These are phyloP conservation scores for Sapayoa aenigma DNA, from an alignment of 2,113 vertebrate species.

Conservation along the genomic window DNA sequence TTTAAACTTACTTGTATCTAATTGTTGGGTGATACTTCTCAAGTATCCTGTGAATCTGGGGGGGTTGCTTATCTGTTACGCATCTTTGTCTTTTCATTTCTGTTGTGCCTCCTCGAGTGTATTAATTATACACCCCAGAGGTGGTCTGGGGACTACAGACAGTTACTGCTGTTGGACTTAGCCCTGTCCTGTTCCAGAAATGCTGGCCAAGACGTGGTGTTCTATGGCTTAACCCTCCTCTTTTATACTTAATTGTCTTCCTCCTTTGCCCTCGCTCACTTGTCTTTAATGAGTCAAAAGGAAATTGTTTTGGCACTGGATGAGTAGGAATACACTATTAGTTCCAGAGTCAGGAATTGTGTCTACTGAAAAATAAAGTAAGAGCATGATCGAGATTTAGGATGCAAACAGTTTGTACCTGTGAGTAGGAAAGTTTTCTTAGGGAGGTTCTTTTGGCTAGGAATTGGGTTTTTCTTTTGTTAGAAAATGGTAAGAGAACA, in stretches of 20 bases:
- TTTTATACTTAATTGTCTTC: not conserved
- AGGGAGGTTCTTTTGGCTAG: not conserved
- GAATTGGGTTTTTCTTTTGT: not conserved
- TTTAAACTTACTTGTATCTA: not conserved
- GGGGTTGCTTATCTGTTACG: not conserved
- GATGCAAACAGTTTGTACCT: not conserved
- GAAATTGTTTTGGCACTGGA: not conserved
- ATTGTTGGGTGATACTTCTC: not conserved
- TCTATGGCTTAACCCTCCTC: not conserved
- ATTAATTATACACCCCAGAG: not conserved
- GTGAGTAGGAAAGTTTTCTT: not conserved
- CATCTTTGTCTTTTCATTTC: not conserved
- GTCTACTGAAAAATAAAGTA: not conserved
- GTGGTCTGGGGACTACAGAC: not conserved
- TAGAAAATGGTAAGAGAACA: not conserved
- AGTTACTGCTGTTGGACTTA: not conserved
- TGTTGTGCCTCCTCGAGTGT: not conserved
- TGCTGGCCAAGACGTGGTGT: not conserved
- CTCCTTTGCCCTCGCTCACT: not conserved
- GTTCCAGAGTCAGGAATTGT: not conserved
- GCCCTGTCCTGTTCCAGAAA: not conserved
- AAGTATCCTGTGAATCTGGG: not conserved
- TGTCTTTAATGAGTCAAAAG: conserved; percentile 5
- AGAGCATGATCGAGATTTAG: not conserved
- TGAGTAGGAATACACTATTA: not conserved